These are phyloP conservation scores for Amiota communis DNA, from an alignment of 2,888 invertebrate species.

Conservation along the genomic window DNA sequence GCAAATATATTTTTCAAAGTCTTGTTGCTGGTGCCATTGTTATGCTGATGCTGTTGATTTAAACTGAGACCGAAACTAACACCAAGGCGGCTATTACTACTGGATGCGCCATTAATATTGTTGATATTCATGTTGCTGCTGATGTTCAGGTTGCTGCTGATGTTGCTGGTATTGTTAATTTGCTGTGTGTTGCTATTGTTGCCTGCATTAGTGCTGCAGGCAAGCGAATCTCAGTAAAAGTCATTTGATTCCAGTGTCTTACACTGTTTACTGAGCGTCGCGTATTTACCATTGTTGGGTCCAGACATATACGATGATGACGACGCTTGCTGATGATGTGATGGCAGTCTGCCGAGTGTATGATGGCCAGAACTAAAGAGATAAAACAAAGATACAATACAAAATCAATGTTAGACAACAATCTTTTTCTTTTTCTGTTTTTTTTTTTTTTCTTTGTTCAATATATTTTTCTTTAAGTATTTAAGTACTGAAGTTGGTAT, in stretches of 20 bases:
- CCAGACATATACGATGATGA: constrained; percentile 74
- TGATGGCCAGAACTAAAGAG: constrained; percentile 73
- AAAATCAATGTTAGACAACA: not conserved
- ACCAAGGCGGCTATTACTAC: not conserved
- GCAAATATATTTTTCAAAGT: constrained; percentile 70
- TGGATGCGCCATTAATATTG: not conserved
- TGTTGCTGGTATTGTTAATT: constrained; percentile 49
- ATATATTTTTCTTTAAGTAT: not conserved
- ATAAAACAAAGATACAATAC: constrained; percentile 20
- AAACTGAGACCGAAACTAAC: constrained; percentile 5
- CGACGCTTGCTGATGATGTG: constrained; percentile 71
- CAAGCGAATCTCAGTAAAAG: constrained; percentile 90
- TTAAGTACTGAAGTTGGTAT: not conserved
- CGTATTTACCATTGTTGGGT: constrained; percentile 89
- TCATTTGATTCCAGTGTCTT: constrained; percentile 93
- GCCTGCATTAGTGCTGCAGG: constrained; percentile 76
- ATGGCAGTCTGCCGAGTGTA: constrained; percentile 80
- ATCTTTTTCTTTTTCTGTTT: too few relatives aligned
- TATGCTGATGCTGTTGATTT: constrained; percentile 21
- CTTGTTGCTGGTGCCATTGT: constrained; percentile 47
- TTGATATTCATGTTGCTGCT: constrained; percentile 52
- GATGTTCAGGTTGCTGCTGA: constrained; percentile 46
- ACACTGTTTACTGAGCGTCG: constrained; percentile 95
- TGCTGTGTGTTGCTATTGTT: constrained; percentile 68
- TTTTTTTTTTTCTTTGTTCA: too few relatives aligned